A percentile compares a stretch with the other conserved stretches of the same genome.
Evolutionary conservation across 2,888 invertebrate species (phyloP).

Genomic region (Epiblema foenella): DNA sequence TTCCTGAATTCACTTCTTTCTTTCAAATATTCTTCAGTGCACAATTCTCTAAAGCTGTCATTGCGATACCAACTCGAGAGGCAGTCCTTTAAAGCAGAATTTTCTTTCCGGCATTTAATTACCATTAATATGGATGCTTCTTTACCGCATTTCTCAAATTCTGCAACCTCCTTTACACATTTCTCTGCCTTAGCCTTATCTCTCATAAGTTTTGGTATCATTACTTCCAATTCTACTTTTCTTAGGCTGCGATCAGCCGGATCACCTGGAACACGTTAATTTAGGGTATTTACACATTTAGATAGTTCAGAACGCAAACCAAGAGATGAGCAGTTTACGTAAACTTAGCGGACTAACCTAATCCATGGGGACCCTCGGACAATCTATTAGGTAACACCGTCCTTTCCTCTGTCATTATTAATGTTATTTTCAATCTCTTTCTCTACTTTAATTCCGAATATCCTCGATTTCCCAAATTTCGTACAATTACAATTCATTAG

Average conservation of each 20-base stretch:
- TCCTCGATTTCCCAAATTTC: background rate
- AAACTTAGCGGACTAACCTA: conserved; percentile 70
- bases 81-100: conserved; percentile 88
- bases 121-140: conserved; percentile 88
- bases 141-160: conserved; percentile 90
- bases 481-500: background rate
- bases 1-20: conserved; percentile 92
- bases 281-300: conserved; percentile 6
- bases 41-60: conserved; percentile 89
- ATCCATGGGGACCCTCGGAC: conserved; percentile 83
- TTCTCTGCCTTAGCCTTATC: conserved; percentile 92
- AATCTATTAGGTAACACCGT: conserved; percentile 73
- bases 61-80: conserved; percentile 90
- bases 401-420: conserved; percentile 33
- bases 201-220: conserved; percentile 95
- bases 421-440: background rate
- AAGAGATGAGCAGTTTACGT: conserved; percentile 24
- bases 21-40: conserved; percentile 91
- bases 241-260: conserved; percentile 93
- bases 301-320: background rate
- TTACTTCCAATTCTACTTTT: conserved; percentile 94
- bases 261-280: conserved; percentile 87
- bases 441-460: background rate
- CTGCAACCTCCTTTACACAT: conserved; percentile 89
- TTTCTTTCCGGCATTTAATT: conserved; percentile 90